Percentiles rank a stretch among this genome's conserved stretches.
Evolutionary conservation across 1,140 invertebrate genomes (phyloP).

Genomic region (Elysia chlorotica): DNA sequence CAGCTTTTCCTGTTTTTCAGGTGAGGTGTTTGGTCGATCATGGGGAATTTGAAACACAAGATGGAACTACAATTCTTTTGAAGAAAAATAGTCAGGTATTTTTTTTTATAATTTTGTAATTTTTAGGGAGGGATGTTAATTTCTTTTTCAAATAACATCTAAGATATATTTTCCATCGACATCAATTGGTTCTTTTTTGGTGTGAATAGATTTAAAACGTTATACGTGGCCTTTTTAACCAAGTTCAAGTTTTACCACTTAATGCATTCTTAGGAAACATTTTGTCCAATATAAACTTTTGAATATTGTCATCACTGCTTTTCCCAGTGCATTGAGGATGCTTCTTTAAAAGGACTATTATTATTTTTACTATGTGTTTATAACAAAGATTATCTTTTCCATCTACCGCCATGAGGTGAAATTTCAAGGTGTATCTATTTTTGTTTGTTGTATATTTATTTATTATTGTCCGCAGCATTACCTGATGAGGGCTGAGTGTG

Average conservation of each 20-base stretch:
- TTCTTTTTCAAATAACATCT: background rate
- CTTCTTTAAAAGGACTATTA: background rate
- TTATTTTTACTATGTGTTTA: background rate
- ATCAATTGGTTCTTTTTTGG: no score
- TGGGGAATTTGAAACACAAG: slow-evolving; percentile 91
- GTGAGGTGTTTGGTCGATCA: slow-evolving; percentile 88
- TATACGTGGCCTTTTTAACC: background rate
- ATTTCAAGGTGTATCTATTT: background rate
- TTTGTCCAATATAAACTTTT: background rate
- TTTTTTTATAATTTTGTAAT: background rate
- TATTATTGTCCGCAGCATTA: slow-evolving; percentile 72
- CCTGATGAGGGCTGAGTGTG: slow-evolving; percentile 84
- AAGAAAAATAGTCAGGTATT: slow-evolving; percentile 83
- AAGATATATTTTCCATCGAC: background rate
- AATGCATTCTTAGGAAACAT: no score
- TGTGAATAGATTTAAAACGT: background rate
- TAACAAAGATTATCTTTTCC: background rate
- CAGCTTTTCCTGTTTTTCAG: no score
- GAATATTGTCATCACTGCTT: background rate
- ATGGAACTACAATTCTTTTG: slow-evolving; percentile 85
- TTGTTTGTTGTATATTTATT: background rate
- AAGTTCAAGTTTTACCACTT: background rate
- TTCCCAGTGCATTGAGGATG: background rate
- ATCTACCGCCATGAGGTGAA: background rate
- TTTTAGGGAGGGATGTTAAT: background rate